These are phyloP conservation scores for Thysanoteuthis rhombus DNA, from an alignment of 2,888 invertebrate genomes.

Conservation along the genomic window DNA sequence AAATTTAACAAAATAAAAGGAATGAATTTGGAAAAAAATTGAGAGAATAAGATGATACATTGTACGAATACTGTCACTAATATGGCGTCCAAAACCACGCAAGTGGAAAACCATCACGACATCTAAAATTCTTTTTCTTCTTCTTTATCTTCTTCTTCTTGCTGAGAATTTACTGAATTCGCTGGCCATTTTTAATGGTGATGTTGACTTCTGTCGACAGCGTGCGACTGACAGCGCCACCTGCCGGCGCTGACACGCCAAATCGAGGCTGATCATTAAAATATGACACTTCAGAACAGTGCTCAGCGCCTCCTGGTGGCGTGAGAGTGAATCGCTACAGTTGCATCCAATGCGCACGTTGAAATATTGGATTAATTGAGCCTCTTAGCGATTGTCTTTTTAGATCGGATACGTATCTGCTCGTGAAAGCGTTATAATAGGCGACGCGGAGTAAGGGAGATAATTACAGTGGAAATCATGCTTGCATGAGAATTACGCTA, in stretches of 20 bases:
- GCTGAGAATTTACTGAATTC: not conserved
- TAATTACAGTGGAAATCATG: not conserved
- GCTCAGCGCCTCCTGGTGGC: not conserved
- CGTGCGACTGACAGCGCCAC: slow-evolving; percentile 12
- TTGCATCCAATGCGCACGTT: not conserved
- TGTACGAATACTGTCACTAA: too few species aligned
- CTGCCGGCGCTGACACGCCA: not conserved
- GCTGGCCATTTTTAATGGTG: not conserved
- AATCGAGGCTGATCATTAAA: not conserved
- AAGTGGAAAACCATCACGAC: too few species aligned
- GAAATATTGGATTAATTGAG: not conserved
- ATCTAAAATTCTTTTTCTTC: not conserved
- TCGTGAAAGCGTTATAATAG: not conserved
- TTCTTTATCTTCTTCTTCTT: not conserved
- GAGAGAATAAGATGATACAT: too few species aligned
- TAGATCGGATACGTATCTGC: not conserved
- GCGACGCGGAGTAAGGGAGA: not conserved
- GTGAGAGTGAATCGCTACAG: not conserved
- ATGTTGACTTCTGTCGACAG: slow-evolving; percentile 12
- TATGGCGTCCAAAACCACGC: too few species aligned
- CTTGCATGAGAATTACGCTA: not conserved
- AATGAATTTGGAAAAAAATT: too few species aligned
- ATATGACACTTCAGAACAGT: not conserved
- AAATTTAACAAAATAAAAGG: too few species aligned
- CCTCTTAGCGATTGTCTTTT: not conserved